Conservation (phyloP, 2,888 invertebrate species). For the Muscina levida region DNA sequence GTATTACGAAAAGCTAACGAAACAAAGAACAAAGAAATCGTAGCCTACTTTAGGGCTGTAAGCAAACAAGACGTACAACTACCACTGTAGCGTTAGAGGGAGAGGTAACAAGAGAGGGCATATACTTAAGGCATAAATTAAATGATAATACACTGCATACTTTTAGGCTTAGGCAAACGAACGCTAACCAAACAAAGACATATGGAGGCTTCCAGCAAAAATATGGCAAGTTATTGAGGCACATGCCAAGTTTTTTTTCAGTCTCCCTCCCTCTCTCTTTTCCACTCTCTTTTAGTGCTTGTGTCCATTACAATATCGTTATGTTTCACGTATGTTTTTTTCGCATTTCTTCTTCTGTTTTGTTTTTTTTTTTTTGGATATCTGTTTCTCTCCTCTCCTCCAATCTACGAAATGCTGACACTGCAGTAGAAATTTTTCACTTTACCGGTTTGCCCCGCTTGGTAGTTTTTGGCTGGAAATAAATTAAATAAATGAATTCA, state of each 20-base stretch:
- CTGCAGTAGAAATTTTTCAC: constrained; percentile 4
- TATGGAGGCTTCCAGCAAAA: not conserved
- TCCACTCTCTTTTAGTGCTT: not conserved
- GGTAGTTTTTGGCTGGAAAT: constrained; percentile 14
- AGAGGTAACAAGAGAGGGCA: not conserved
- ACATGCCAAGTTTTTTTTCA: constrained; percentile 17
- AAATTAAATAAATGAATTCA: constrained; percentile 14
- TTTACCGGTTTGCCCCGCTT: not conserved
- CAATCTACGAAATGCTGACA: constrained; percentile 11
- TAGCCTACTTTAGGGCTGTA: constrained; percentile 29
- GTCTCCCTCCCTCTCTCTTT: too few species aligned
- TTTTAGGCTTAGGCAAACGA: constrained; percentile 5
- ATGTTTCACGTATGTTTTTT: not conserved
- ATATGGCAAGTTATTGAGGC: constrained; percentile 21
- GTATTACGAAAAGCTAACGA: not conserved
- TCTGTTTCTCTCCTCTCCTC: too few species aligned
- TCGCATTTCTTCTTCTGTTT: not conserved
- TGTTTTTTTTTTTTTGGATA: not conserved
- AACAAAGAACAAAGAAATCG: not conserved
- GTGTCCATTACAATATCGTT: not conserved
- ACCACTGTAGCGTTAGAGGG: not conserved
- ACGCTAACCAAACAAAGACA: constrained; percentile 23
- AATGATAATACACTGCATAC: constrained; percentile 23
- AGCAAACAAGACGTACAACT: constrained; percentile 19
- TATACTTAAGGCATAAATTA: constrained; percentile 39